Evolutionary conservation across 1,140 invertebrate species (phyloP).

Genomic region (Ceratitis capitata): DNA sequence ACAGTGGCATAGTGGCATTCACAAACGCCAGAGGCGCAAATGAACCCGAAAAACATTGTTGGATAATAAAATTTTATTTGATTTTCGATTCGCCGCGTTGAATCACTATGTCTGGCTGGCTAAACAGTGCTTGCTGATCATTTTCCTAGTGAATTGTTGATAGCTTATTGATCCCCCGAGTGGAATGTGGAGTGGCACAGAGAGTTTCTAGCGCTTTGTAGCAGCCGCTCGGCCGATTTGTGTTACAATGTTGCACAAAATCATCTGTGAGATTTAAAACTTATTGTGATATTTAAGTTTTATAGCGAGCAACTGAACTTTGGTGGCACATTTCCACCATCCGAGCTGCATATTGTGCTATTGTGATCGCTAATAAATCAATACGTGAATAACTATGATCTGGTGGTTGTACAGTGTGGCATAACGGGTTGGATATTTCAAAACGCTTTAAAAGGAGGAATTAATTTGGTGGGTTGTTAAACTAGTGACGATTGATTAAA

Average conservation of each 20-base stretch:
- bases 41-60: constrained; percentile 15
- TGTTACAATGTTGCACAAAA: not conserved
- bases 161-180: constrained; percentile 27
- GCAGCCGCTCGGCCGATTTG: not conserved
- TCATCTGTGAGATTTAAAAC: not conserved
- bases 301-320: not conserved
- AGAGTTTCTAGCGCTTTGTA: not conserved
- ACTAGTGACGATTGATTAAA: too few species aligned
- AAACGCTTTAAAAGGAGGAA: too few species aligned
- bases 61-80: constrained; percentile 34
- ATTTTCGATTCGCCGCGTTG: not conserved
- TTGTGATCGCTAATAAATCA: not conserved
- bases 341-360: not conserved
- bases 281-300: too few species aligned
- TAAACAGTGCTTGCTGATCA: not conserved
- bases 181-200: not conserved
- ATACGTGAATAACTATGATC: too few species aligned
- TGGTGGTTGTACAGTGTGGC: not conserved
- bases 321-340: not conserved
- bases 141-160: constrained; percentile 3
- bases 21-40: constrained; percentile 13
- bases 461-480: too few species aligned
- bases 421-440: not conserved
- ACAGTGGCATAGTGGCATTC: constrained; percentile 2
- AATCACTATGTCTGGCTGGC: too few species aligned